Conservation (phyloP, 2,797 vertebrate genomes). For the Fratercula arctica region DNA sequence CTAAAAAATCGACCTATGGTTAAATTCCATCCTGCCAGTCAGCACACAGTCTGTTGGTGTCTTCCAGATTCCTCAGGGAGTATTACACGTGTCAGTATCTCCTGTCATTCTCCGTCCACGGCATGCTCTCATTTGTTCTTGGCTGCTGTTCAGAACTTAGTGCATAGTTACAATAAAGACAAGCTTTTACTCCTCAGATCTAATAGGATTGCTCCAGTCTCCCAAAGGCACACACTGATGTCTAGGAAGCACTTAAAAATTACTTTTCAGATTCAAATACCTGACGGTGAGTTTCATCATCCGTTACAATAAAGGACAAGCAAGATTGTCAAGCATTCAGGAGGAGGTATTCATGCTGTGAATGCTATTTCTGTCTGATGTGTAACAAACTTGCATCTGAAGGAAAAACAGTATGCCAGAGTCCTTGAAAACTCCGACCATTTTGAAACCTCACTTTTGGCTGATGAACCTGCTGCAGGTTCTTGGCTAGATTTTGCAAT, state of each 20-base stretch:
- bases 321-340: neutral
- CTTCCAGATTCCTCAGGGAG: neutral
- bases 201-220: neutral
- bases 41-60: neutral
- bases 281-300: neutral
- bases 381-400: neutral
- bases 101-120: neutral
- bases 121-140: neutral
- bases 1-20: neutral
- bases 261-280: neutral
- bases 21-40: neutral
- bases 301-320: neutral
- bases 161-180: neutral
- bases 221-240: neutral
- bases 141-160: neutral
- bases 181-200: neutral
- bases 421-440: neutral
- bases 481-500: neutral
- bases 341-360: neutral
- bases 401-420: neutral
- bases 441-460: fast-evolving
- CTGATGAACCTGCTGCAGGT: neutral
- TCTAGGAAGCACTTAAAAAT: neutral
- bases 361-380: neutral
- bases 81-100: fast-evolving